These are phyloP conservation scores for Lucifuga dentata DNA, from an alignment of 2,113 vertebrate species.

Conservation along the genomic window DNA sequence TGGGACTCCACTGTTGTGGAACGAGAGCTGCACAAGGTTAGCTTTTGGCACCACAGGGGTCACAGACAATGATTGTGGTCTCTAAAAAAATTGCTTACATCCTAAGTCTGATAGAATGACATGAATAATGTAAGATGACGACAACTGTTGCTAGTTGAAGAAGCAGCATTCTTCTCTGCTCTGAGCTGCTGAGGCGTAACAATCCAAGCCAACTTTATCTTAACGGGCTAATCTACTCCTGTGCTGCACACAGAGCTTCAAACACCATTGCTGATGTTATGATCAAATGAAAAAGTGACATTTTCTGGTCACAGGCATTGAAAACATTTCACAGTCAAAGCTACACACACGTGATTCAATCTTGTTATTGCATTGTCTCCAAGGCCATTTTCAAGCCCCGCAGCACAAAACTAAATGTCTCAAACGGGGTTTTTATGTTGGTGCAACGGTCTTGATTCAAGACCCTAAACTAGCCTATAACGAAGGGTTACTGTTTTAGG, in stretches of 20 bases:
- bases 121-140: slow-evolving; percentile 26
- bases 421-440: slow-evolving; percentile 33
- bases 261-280: not conserved
- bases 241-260: slow-evolving; percentile 4
- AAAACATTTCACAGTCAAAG: slow-evolving; percentile 39
- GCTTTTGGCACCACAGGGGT: slow-evolving; percentile 59
- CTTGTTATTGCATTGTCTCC: slow-evolving; percentile 66
- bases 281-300: slow-evolving; percentile 9
- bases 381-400: slow-evolving; percentile 53
- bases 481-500: slow-evolving; percentile 30
- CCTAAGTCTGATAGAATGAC: slow-evolving; percentile 7
- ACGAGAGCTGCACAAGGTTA: slow-evolving; percentile 74
- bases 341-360: slow-evolving; percentile 39
- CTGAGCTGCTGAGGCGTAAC: slow-evolving; percentile 36
- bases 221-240: slow-evolving; percentile 26
- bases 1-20: slow-evolving; percentile 66
- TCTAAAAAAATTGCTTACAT: not conserved
- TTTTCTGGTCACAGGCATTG: slow-evolving; percentile 23
- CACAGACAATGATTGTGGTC: slow-evolving; percentile 62
- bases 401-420: slow-evolving; percentile 59
- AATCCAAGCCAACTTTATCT: slow-evolving; percentile 59
- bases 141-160: slow-evolving; percentile 42
- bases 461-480: slow-evolving; percentile 70
- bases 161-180: slow-evolving; percentile 9
- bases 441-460: slow-evolving; percentile 60